Evolutionary conservation across 2,888 invertebrate genomes (phyloP).

Genomic region (Oscheius sp.): DNA sequence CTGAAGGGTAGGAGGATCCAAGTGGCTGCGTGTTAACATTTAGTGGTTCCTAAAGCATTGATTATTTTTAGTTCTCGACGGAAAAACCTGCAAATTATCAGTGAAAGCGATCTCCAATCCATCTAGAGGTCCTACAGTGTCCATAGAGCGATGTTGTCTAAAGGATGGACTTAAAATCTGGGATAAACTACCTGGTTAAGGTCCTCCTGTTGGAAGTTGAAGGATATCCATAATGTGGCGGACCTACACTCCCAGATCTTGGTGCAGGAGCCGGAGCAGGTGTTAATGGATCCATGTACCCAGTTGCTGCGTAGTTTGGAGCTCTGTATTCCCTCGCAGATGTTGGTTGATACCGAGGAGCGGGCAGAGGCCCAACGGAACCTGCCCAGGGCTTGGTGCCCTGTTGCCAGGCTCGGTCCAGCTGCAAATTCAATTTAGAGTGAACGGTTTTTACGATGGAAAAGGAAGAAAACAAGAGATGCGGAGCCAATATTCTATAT

Average conservation of each 20-base stretch:
- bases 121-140: slow-evolving; percentile 49
- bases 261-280: slow-evolving; percentile 20
- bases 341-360: too few relatives aligned
- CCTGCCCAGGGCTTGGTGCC: too few relatives aligned
- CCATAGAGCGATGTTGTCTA: slow-evolving; percentile 67
- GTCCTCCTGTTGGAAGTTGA: slow-evolving; percentile 15
- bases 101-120: slow-evolving; percentile 26
- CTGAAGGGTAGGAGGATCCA: neutral
- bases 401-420: too few relatives aligned
- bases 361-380: too few relatives aligned
- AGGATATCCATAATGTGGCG: slow-evolving; percentile 23
- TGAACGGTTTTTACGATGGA: too few relatives aligned
- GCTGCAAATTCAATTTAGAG: too few relatives aligned
- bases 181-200: slow-evolving; percentile 5
- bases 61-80: neutral
- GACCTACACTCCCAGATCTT: slow-evolving; percentile 19
- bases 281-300: too few relatives aligned
- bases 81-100: slow-evolving; percentile 18
- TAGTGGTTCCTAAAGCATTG: slow-evolving; percentile 19
- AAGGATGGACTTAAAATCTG: slow-evolving; percentile 6
- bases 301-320: too few relatives aligned
- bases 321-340: too few relatives aligned
- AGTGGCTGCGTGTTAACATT: slow-evolving; percentile 30
- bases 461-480: too few relatives aligned
- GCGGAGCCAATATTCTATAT: too few relatives aligned